Evolutionary conservation across 1,140 invertebrate genomes (phyloP).

Genomic region (Myzus persicae): DNA sequence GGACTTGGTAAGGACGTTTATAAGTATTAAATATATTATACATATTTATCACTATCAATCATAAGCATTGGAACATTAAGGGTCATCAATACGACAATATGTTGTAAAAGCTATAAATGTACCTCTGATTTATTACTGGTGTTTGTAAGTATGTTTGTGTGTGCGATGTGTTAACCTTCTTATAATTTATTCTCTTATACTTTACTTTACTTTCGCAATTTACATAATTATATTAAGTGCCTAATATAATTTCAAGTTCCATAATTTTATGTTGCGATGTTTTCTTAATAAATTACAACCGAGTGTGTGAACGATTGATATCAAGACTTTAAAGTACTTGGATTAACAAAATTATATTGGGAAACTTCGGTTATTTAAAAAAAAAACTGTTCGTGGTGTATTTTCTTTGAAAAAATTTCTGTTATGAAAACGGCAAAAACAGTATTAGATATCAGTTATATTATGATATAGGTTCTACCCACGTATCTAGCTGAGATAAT

Average conservation of each 20-base stretch:
- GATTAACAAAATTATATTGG: no score
- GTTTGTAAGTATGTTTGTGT: background rate
- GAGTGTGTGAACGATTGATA: background rate
- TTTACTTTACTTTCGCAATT: background rate
- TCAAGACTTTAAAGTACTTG: no score
- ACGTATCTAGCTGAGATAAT: background rate
- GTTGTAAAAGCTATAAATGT: background rate
- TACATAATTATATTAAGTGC: background rate
- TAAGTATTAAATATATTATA: no score
- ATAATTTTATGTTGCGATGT: background rate
- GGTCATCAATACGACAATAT: background rate
- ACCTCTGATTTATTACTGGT: background rate
- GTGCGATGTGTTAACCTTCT: background rate
- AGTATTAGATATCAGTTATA: background rate
- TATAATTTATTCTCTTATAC: background rate
- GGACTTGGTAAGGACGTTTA: background rate
- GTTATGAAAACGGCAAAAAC: background rate
- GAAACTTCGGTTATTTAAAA: background rate
- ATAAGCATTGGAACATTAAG: background rate
- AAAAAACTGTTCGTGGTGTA: background rate
- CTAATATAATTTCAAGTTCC: background rate
- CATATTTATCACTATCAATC: background rate
- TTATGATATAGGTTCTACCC: background rate
- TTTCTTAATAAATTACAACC: background rate
- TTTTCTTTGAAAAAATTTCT: background rate